Evolutionary conservation across 2,113 vertebrate species (phyloP), one percentile per base, ranked within the genome.

Genomic region (Osmerus eperlanus): DNA sequence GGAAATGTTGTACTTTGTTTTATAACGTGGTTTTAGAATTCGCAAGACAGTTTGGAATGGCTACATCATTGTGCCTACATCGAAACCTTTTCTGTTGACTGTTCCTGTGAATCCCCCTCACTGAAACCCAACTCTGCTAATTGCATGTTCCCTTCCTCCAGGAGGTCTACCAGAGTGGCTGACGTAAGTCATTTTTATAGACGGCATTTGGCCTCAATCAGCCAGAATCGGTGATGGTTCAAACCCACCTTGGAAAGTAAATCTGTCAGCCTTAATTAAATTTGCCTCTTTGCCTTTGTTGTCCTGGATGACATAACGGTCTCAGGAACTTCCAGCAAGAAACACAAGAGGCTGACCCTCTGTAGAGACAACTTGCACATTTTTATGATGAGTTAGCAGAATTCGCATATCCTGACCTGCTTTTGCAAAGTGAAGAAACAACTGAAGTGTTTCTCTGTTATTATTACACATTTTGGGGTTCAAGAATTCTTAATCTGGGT

Each of bases 231-330:
- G 32, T 21, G 18, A 21, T 13, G 64, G n/a, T 65, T 51, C 47
- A 51, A 65, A 65, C 32, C 32, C 11, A 51, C 32, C 2, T 41
- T 5, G 64, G 9, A 36, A 65, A 65, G 36, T 65, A 65, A 65
- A 65, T 65, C 64, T 65, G 64, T 41, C 36, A 65, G 64, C 64
- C 21, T 65, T 51, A 65, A 65, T 65, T 65, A 65, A 65, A 65
- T 47, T 51, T 47, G 64, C n/a, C 21, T 18, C 28, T n/a, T 65
- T 21, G 8, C 16, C 18, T 18, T 64, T 78, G 77, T 77, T 76
- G 79, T 88, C 78, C 81, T 75, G 23, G 71, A 69, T 82, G 86
- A 86, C 81, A 83, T 84, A 87, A 83, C 52, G 80, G 77, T 73
- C 67, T 74, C 65, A 77, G 84, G 82, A 87, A 82, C 78, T 74